Evolutionary conservation across 2,888 invertebrate species (phyloP).

Genomic region (Fragum sueziense): DNA sequence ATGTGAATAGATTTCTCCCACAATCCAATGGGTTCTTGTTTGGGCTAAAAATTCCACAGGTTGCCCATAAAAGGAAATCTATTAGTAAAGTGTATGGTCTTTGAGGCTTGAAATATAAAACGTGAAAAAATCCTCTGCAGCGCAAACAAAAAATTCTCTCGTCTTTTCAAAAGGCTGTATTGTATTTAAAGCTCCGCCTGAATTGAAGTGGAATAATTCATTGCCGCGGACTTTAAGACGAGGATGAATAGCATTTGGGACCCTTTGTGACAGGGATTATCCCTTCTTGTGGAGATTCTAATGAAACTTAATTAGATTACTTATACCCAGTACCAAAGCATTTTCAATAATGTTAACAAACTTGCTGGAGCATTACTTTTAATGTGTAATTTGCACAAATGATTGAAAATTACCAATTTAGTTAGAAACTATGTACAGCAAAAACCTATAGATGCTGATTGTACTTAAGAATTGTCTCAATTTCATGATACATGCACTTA

Average conservation of each 20-base stretch:
- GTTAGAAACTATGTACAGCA: too few species aligned
- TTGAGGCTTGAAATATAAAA: conserved; percentile 57
- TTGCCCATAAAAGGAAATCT: conserved; percentile 31
- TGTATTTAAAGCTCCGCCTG: conserved; percentile 48
- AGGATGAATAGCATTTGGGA: conserved; percentile 51
- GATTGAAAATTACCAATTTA: too few species aligned
- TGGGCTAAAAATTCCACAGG: conserved; percentile 21
- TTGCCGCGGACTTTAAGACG: conserved; percentile 40
- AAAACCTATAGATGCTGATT: too few species aligned
- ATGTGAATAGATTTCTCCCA: conserved; percentile 15
- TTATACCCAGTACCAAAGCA: too few species aligned
- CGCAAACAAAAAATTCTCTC: conserved; percentile 41
- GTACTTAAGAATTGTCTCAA: too few species aligned
- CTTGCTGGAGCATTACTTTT: too few species aligned
- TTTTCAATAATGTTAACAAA: too few species aligned
- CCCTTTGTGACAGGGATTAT: conserved; percentile 52
- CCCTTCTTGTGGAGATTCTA: not conserved
- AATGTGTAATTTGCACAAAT: too few species aligned
- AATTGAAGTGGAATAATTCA: conserved; percentile 61
- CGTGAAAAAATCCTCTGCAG: conserved; percentile 46
- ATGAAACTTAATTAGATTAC: not conserved
- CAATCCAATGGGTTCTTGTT: conserved; percentile 12
- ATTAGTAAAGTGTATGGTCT: conserved; percentile 44
- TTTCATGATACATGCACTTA: too few species aligned
- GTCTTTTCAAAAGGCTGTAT: conserved; percentile 54